Percentiles rank a stretch among this genome's conserved stretches.
phyloP scores from a whole-genome alignment of 1,140 invertebrate species.

The Prorops nasuta region DNA sequence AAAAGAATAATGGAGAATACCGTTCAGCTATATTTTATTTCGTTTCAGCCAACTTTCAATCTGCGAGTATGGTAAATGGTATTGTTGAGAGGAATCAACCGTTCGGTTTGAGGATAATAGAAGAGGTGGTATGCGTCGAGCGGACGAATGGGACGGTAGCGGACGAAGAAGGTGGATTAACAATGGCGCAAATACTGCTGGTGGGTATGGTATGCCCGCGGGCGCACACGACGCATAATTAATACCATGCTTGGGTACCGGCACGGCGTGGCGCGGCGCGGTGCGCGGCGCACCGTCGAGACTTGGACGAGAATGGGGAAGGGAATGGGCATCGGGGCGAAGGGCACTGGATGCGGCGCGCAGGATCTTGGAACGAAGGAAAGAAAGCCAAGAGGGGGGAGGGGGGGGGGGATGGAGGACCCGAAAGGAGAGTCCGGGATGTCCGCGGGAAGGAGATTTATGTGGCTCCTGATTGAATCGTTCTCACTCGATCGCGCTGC shows the following conservation, averaged over 20 bases:
- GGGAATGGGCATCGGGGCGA: constrained; percentile 25
- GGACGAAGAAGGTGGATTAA: constrained; percentile 51
- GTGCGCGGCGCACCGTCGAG: neutral
- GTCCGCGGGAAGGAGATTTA: constrained; percentile 56
- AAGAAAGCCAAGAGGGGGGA: constrained; percentile 2
- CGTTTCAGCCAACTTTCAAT: no score
- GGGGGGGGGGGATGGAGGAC: constrained; percentile 6
- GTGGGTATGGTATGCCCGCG: constrained; percentile 51
- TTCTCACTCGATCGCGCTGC: constrained; percentile 56
- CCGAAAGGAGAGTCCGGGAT: constrained; percentile 37
- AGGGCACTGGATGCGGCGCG: constrained; percentile 18
- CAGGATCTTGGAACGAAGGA: constrained; percentile 9
- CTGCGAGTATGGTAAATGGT: no score
- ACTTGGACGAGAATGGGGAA: constrained; percentile 18
- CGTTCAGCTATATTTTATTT: no score
- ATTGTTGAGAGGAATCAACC: no score
- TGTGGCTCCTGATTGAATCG: constrained; percentile 59
- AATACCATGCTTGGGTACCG: constrained; percentile 39
- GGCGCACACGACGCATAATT: constrained; percentile 55
- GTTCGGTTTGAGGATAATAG: no score
- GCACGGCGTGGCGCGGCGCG: neutral
- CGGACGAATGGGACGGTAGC: constrained; percentile 51
- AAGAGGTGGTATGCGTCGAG: no score
- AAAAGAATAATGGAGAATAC: no score
- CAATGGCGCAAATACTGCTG: constrained; percentile 56